phyloP scores from a whole-genome alignment of 2,113 vertebrate species.

The Melospiza melodia region DNA sequence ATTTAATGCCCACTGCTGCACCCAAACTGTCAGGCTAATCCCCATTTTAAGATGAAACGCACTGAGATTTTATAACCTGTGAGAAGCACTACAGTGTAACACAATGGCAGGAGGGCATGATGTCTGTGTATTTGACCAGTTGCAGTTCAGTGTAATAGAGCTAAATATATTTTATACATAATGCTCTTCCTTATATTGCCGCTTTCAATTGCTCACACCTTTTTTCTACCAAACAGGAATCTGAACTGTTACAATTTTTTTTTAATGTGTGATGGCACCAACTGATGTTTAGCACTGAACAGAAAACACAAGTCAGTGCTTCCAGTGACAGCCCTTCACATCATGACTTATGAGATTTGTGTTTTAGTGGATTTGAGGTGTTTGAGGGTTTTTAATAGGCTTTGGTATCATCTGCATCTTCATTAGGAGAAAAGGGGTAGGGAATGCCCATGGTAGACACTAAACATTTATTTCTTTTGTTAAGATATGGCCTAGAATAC shows the following conservation, averaged over 20 bases:
- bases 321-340: background rate
- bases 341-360: background rate
- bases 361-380: background rate
- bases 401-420: background rate
- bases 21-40: background rate
- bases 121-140: background rate
- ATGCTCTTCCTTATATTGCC: background rate
- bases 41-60: background rate
- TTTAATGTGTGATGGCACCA: background rate
- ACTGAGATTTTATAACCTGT: background rate
- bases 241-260: background rate
- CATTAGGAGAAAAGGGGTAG: background rate
- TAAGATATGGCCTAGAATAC: background rate
- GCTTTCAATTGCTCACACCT: background rate
- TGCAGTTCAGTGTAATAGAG: background rate
- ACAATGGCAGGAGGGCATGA: background rate
- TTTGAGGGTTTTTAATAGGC: background rate
- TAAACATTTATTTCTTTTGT: background rate
- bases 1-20: background rate
- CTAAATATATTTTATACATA: background rate
- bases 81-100: background rate
- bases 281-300: background rate
- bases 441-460: background rate
- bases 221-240: background rate
- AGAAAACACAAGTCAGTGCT: background rate